Evolutionary conservation across 2,113 vertebrate genomes (phyloP).

Genomic region (Cyanistes caeruleus): DNA sequence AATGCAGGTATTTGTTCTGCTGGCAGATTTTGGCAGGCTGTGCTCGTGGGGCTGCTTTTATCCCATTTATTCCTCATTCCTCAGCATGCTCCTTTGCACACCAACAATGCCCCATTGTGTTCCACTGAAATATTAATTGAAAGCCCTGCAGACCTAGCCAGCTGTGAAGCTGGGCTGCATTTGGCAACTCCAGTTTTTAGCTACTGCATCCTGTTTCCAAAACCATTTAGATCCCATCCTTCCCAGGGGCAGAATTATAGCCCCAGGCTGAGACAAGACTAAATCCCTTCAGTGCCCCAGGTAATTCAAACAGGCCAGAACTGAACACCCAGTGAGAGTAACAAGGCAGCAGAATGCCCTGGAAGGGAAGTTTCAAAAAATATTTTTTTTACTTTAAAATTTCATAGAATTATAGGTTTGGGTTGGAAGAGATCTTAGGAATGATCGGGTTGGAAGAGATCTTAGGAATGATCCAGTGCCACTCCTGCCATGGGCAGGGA

Average conservation of each 20-base stretch:
- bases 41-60: background rate
- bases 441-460: background rate
- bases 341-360: background rate
- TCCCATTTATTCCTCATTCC: background rate
- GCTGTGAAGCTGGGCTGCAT: background rate
- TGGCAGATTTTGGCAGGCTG: background rate
- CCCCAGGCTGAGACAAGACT: background rate
- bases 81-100: background rate
- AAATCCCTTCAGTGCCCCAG: background rate
- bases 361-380: background rate
- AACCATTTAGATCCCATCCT: background rate
- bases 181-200: background rate
- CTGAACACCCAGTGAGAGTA: background rate
- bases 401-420: background rate
- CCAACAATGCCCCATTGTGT: background rate
- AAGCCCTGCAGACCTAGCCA: background rate
- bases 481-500: background rate
- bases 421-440: background rate
- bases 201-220: background rate
- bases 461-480: background rate
- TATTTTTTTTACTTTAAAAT: background rate
- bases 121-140: background rate
- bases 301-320: background rate
- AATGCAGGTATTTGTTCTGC: background rate
- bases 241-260: background rate